Percentiles rank a stretch among this genome's conserved stretches.
Conservation (phyloP, 2,888 invertebrate genomes). For the Formica aserva region DNA sequence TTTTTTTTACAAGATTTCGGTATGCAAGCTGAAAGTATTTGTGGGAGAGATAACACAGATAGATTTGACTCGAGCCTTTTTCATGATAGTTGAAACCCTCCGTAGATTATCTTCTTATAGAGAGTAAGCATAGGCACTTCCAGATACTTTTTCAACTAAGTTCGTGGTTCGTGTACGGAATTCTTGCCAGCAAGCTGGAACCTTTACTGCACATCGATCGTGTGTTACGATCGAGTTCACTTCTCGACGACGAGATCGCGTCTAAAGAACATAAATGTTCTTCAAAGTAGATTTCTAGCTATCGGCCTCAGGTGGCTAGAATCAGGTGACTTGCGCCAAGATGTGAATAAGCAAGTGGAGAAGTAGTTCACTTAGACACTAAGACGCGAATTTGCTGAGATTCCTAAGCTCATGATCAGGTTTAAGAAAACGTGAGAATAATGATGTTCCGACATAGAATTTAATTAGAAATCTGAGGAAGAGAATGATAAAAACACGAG, state of each 20-base stretch:
- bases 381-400: neutral
- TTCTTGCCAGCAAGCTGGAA: conserved; percentile 33
- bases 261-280: conserved; percentile 40
- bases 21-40: neutral
- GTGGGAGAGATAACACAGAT: neutral
- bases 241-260: conserved; percentile 43
- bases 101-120: conserved; percentile 22
- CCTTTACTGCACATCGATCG: conserved; percentile 16
- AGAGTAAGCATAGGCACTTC: conserved; percentile 38
- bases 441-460: neutral
- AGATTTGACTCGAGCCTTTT: conserved; percentile 35
- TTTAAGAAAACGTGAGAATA: neutral
- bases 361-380: conserved; percentile 9
- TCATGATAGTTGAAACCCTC: conserved; percentile 32
- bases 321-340: conserved; percentile 35
- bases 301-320: conserved; percentile 29
- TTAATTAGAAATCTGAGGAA: conserved; percentile 18
- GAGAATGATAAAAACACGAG: neutral
- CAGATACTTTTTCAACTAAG: conserved; percentile 25
- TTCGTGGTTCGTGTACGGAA: conserved; percentile 46
- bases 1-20: neutral
- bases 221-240: conserved; percentile 36
- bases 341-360: conserved; percentile 17
- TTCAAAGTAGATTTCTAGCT: conserved; percentile 45
- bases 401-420: conserved; percentile 3